Evolutionary conservation across 2,113 vertebrate genomes (phyloP).

Genomic region (Gallinago media): DNA sequence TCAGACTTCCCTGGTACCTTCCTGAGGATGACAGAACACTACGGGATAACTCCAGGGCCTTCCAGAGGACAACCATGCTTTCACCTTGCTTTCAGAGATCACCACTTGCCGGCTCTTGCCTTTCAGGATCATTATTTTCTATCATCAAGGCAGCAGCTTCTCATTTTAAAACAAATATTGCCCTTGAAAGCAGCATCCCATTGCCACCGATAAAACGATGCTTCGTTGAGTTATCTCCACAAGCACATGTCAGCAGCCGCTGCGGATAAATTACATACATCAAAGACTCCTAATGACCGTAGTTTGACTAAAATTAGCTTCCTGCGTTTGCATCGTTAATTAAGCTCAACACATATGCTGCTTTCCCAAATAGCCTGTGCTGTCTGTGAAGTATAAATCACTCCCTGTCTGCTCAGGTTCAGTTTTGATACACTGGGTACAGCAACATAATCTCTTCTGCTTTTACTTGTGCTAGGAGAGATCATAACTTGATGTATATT

Average conservation of each 20-base stretch:
- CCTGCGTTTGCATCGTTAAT: not conserved
- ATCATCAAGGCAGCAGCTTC: conserved; percentile 72
- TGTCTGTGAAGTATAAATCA: not conserved
- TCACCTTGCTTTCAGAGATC: conserved; percentile 34
- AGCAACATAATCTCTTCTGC: not conserved
- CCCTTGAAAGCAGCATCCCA: conserved; percentile 40
- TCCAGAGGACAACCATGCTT: conserved; percentile 58
- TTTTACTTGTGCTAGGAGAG: not conserved
- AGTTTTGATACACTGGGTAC: not conserved
- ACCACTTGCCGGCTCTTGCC: not conserved
- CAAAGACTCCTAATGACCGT: not conserved
- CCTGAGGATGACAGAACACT: conserved; percentile 61
- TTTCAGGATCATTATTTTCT: conserved; percentile 74
- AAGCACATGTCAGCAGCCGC: not conserved
- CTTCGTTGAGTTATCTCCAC: conserved; percentile 48
- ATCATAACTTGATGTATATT: not conserved
- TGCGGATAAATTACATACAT: not conserved
- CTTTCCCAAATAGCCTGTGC: not conserved
- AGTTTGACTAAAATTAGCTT: not conserved
- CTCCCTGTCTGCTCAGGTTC: not conserved
- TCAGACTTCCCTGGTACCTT: conserved; percentile 43
- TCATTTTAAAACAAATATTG: conserved; percentile 60
- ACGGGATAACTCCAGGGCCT: conserved; percentile 37
- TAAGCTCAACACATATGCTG: not conserved
- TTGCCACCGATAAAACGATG: conserved; percentile 25